phyloP scores from a whole-genome alignment of 2,888 invertebrate species.

The Cyclophora albipunctata region DNA sequence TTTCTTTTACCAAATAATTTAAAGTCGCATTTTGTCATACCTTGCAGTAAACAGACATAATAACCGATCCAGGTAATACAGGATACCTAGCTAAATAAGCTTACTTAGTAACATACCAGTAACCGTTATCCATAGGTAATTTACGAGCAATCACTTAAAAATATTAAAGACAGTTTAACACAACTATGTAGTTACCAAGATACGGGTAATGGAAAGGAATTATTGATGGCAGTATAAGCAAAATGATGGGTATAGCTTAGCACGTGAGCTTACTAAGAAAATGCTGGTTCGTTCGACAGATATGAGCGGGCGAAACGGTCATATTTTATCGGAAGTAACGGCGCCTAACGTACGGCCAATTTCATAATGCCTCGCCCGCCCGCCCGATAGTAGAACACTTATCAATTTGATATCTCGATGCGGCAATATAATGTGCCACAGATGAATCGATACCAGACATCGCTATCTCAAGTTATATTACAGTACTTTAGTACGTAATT shows the following conservation, averaged over 20 bases:
- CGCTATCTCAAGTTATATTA: neutral
- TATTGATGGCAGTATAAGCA: conserved; percentile 52
- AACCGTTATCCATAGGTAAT: no score
- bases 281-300: conserved; percentile 53
- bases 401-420: conserved; percentile 74
- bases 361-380: conserved; percentile 71
- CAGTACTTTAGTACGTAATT: no score
- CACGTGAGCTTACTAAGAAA: conserved; percentile 52
- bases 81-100: no score
- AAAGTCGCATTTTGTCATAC: no score
- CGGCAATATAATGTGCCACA: conserved; percentile 62
- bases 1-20: no score
- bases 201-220: conserved; percentile 25
- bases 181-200: conserved; percentile 2
- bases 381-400: conserved; percentile 67
- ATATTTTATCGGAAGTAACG: conserved; percentile 74
- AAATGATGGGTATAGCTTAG: conserved; percentile 44
- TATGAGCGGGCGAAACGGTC: conserved; percentile 67
- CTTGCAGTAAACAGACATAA: no score
- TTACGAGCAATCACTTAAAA: neutral
- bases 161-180: neutral
- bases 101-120: no score
- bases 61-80: no score
- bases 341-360: conserved; percentile 74
- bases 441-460: conserved; percentile 40